A percentile compares a stretch with the other conserved stretches of the same genome.
Conservation (phyloP, 1,140 invertebrate genomes). For the Nylanderia fulva region DNA sequence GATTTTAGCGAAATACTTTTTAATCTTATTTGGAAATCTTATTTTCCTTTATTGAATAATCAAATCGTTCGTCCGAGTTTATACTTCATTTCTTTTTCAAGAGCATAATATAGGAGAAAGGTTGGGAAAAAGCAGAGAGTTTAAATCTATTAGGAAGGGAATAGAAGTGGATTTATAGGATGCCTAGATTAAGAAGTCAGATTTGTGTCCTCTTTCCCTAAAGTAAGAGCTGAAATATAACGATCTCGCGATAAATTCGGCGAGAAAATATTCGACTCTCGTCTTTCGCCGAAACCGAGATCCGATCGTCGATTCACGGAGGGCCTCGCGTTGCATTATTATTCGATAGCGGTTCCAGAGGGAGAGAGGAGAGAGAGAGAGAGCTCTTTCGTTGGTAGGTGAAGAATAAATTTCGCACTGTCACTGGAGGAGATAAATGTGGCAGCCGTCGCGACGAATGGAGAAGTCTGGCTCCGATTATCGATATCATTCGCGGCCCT, state of each 20-base stretch:
- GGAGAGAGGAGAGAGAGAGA: too few species aligned
- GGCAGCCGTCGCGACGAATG: conserved; percentile 62
- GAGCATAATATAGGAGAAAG: too few species aligned
- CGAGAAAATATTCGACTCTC: conserved; percentile 58
- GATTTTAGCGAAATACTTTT: background rate
- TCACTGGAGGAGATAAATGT: conserved; percentile 62
- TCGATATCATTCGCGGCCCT: conserved; percentile 47
- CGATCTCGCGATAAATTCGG: conserved; percentile 56
- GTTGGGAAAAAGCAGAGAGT: background rate
- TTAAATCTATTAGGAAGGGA: conserved; percentile 4
- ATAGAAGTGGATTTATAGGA: conserved; percentile 11
- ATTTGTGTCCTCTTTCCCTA: conserved; percentile 7
- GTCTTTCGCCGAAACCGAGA: conserved; percentile 28
- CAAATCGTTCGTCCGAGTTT: background rate
- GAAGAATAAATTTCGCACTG: conserved; percentile 57
- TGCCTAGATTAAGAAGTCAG: conserved; percentile 43
- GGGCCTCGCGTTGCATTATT: conserved; percentile 58
- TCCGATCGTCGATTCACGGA: conserved; percentile 50
- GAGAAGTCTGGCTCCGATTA: conserved; percentile 60
- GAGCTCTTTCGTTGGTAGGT: conserved; percentile 42
- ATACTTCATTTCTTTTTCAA: background rate
- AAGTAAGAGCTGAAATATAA: conserved; percentile 41
- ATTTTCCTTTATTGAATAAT: background rate
- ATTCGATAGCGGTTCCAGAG: conserved; percentile 45
- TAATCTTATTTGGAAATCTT: background rate